phyloP scores from a whole-genome alignment of 2,888 invertebrate genomes.

The Margaritifera margaritifera region DNA sequence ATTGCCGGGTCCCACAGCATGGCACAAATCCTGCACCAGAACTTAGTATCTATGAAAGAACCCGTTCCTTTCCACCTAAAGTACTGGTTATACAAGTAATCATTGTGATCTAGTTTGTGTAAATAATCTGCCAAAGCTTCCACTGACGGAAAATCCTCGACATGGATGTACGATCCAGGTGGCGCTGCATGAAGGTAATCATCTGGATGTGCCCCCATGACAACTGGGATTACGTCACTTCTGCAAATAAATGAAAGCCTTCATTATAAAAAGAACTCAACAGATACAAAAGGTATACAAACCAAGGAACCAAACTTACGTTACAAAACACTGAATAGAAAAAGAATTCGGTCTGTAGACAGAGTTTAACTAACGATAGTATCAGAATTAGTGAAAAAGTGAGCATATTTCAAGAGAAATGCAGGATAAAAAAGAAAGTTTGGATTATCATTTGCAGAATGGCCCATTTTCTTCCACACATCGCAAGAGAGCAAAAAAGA shows the following conservation, averaged over 20 bases:
- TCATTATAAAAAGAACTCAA: no score
- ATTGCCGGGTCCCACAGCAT: conserved; percentile 48
- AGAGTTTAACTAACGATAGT: no score
- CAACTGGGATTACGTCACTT: conserved; percentile 90
- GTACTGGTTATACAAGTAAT: conserved; percentile 92
- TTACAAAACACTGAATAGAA: no score
- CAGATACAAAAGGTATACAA: no score
- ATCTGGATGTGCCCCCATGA: conserved; percentile 93
- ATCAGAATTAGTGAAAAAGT: no score
- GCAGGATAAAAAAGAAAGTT: no score
- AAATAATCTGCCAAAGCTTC: conserved; percentile 89
- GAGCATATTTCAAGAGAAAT: no score
- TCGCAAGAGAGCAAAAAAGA: no score
- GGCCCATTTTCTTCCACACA: no score
- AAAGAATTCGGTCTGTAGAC: no score
- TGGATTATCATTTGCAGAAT: no score
- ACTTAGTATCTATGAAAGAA: conserved; percentile 48
- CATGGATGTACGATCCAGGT: conserved; percentile 92
- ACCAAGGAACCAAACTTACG: no score
- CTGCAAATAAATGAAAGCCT: conserved; percentile 70
- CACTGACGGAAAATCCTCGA: conserved; percentile 92
- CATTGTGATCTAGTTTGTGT: conserved; percentile 86
- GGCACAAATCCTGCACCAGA: conserved; percentile 54
- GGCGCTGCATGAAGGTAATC: conserved; percentile 93
- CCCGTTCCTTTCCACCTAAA: conserved; percentile 87